Conservation (phyloP, 1,140 invertebrate genomes). For the Caenorhabditis brenneri region DNA sequence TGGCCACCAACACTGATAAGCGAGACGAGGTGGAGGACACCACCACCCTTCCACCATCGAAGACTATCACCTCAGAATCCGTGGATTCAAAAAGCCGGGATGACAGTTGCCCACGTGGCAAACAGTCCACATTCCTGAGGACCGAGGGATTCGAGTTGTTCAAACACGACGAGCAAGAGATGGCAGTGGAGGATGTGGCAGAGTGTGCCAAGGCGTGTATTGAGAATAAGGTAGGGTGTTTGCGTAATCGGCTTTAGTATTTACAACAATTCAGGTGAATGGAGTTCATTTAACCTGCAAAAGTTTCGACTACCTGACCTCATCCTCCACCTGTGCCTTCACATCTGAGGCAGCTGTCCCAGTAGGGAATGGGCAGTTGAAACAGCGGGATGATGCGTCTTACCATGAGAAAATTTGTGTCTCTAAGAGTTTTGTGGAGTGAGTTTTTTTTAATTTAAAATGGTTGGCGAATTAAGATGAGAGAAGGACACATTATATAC, state of each 20-base stretch:
- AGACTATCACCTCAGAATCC: not conserved
- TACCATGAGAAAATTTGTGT: constrained; percentile 70
- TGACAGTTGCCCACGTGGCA: constrained; percentile 56
- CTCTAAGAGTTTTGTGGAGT: constrained; percentile 57
- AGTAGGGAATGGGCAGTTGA: constrained; percentile 68
- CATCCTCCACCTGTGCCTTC: constrained; percentile 57
- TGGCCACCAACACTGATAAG: constrained; percentile 19
- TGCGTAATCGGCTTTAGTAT: not conserved
- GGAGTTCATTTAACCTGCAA: constrained; percentile 61
- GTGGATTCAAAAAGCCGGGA: not conserved
- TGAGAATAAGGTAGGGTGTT: constrained; percentile 52
- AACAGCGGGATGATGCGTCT: constrained; percentile 61
- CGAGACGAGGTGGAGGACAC: not conserved
- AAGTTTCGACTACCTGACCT: constrained; percentile 63
- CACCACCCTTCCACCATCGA: not conserved
- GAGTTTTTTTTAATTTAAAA: not conserved
- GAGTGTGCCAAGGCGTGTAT: constrained; percentile 64
- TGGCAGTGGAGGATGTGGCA: constrained; percentile 52
- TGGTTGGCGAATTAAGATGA: not conserved
- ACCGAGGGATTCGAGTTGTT: constrained; percentile 66
- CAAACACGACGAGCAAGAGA: constrained; percentile 61
- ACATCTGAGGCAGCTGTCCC: constrained; percentile 67
- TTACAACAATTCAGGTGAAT: constrained; percentile 52
- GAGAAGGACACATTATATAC: no score
- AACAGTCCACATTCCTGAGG: constrained; percentile 59